phyloP scores from a whole-genome alignment of 2,113 vertebrate species.

The Neodontobutis hainanensis region DNA sequence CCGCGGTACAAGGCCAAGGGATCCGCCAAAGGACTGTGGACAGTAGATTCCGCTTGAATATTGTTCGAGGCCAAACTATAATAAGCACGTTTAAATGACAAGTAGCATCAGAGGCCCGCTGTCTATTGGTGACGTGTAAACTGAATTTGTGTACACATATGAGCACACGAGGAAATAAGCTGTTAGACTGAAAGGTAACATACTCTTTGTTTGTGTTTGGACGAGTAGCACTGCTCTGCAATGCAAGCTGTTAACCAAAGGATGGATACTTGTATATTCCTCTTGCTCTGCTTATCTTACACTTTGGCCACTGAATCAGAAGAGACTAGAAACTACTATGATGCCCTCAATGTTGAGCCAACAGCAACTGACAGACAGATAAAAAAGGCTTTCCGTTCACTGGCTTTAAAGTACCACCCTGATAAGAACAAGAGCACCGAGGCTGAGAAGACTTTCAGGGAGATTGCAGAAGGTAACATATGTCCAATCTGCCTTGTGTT shows the following conservation, averaged over 20 bases:
- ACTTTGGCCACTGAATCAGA: slow-evolving; percentile 1
- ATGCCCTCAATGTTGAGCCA: slow-evolving; percentile 50
- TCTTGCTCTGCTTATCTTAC: slow-evolving; percentile 31
- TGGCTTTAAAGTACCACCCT: slow-evolving; percentile 71
- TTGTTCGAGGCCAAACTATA: no score
- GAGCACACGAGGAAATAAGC: not conserved
- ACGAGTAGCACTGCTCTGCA: slow-evolving; percentile 15
- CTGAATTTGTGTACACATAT: not conserved
- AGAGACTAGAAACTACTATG: slow-evolving; percentile 49
- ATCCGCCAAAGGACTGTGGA: no score
- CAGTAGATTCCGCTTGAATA: no score
- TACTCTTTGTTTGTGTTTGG: not conserved
- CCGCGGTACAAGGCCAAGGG: no score
- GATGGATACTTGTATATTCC: slow-evolving; percentile 17
- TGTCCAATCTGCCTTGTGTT: not conserved
- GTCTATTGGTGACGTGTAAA: slow-evolving; percentile 5
- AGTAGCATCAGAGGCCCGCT: not conserved
- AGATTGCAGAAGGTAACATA: slow-evolving; percentile 71
- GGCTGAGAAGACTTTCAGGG: slow-evolving; percentile 68
- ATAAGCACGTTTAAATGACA: not conserved
- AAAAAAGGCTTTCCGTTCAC: slow-evolving; percentile 65
- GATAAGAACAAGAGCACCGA: slow-evolving; percentile 70
- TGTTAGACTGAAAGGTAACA: slow-evolving; percentile 5
- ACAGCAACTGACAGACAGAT: slow-evolving; percentile 63
- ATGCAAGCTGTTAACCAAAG: slow-evolving; percentile 10